Evolutionary conservation across 2,888 invertebrate genomes (phyloP).

Genomic region (Bellardia pandia): DNA sequence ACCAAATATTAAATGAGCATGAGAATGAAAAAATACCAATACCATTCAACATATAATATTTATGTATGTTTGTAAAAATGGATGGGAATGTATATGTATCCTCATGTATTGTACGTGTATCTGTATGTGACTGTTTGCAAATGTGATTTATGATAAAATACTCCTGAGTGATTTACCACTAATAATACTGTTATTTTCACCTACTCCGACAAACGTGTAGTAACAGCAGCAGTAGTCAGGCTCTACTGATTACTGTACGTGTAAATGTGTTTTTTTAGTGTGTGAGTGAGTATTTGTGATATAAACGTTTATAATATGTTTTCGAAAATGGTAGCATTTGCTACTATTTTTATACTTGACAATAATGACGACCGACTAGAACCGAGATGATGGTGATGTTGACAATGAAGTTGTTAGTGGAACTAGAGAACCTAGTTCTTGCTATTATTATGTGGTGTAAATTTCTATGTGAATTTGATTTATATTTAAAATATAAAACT

Average conservation of each 20-base stretch:
- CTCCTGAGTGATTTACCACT: slow-evolving; percentile 59
- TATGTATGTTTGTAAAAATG: not conserved
- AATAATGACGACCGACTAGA: slow-evolving; percentile 23
- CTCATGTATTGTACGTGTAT: not conserved
- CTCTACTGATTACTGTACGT: not conserved
- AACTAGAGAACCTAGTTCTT: not conserved
- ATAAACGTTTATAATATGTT: slow-evolving; percentile 39
- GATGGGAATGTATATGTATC: not conserved
- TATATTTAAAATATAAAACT: slow-evolving; percentile 31
- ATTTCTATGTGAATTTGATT: slow-evolving; percentile 41
- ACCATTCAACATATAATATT: slow-evolving; percentile 9
- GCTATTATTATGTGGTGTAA: slow-evolving; percentile 20
- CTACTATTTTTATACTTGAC: slow-evolving; percentile 47
- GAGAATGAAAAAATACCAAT: slow-evolving; percentile 6
- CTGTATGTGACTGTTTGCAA: not conserved
- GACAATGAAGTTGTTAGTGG: slow-evolving; percentile 11
- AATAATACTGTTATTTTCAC: slow-evolving; percentile 54
- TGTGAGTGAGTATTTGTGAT: slow-evolving; percentile 17
- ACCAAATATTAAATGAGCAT: not conserved
- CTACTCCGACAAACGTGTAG: slow-evolving; percentile 34
- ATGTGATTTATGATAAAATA: slow-evolving; percentile 62
- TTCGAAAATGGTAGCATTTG: slow-evolving; percentile 50
- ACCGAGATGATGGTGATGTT: slow-evolving; percentile 7
- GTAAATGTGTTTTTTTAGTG: too few relatives aligned
- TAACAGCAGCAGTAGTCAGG: not conserved